Base-by-base conservation (phyloP, 1,140 invertebrate species). In the Drosophila fuyamai region DNA sequence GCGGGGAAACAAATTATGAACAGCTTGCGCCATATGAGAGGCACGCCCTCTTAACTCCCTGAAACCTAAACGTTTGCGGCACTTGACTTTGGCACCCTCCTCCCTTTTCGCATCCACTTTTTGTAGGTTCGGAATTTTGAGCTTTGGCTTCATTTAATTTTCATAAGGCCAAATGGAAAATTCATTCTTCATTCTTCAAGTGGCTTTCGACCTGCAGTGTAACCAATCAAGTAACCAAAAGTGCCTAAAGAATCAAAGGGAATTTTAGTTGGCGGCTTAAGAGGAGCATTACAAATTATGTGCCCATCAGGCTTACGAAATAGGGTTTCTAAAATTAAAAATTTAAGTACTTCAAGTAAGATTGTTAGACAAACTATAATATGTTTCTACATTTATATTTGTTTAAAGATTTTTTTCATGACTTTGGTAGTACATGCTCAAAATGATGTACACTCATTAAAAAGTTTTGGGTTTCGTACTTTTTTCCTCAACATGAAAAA, bases 121-220 rank as follows among this genome's bases (percentile, higher is more conserved):
- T 43, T 53, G 47, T 32, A 10, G 47, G 50, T 56, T 63, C 14
- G 29, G 36, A 57, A 35, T 35, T 54, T 53, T 32, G 38, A 65
- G 79, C 65, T 83, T 61, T 62, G 50, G 71, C 73, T 74, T 84
- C 81, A 84, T 84, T 60, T 85, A 84, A 81, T 84, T 85, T 84
- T 85, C 63, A 84, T 84, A 81, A 77, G 60, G 51, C 81, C 81
- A 80, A 84, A 79, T 80, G 77, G 76, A 76, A 83, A 67, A 71
- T 79, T 54, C 35, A 76, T 51, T 79, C 75, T 78, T 63, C 54
- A 83, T 68, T 54, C 57, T 75, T 77, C 67, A 81, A 85, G 77
- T 84, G 81, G 41, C 65, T 70, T 71, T 71, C 65, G 67, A 70
- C 40, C 46, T 46, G 55, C 43, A 83, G 63, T 59, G 44, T 68